Evolutionary conservation across 2,888 invertebrate genomes (phyloP).

Genomic region (Taenaris catops): DNA sequence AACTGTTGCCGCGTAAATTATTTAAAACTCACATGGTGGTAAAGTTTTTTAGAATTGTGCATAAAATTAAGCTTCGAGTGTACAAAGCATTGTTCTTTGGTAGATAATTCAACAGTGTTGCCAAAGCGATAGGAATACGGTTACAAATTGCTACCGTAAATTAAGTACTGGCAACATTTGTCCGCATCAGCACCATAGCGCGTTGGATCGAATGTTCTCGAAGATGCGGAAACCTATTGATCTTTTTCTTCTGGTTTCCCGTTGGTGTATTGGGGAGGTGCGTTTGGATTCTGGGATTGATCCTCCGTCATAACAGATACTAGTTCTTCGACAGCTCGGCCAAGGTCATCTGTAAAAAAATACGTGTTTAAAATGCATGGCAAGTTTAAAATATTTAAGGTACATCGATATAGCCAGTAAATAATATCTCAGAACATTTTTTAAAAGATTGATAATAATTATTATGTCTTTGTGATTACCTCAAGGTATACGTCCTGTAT

Average conservation of each 20-base stretch:
- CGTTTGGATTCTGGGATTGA: constrained; percentile 41
- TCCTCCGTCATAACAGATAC: constrained; percentile 94
- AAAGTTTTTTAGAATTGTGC: constrained; percentile 8
- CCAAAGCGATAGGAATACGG: constrained; percentile 38
- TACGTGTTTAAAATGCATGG: too few relatives aligned
- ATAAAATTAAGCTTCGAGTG: constrained; percentile 14
- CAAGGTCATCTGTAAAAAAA: constrained; percentile 84
- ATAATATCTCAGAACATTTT: too few relatives aligned
- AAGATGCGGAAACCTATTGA: constrained; percentile 25
- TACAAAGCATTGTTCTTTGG: constrained; percentile 26
- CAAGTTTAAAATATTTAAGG: too few relatives aligned
- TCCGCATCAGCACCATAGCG: constrained; percentile 29
- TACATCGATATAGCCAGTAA: too few relatives aligned
- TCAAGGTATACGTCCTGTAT: constrained; percentile 72
- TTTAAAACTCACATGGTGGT: too few relatives aligned
- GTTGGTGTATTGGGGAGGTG: constrained; percentile 73
- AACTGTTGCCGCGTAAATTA: too few relatives aligned
- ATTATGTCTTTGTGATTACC: constrained; percentile 58
- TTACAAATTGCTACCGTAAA: constrained; percentile 16
- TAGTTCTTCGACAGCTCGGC: constrained; percentile 92
- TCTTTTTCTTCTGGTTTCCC: constrained; percentile 62
- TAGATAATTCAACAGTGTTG: constrained; percentile 51
- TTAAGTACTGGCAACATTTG: constrained; percentile 21
- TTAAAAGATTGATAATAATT: too few relatives aligned
- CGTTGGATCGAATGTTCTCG: constrained; percentile 26